phyloP scores from a whole-genome alignment of 23 tunicate species.

The Trididemnum miniatum region DNA sequence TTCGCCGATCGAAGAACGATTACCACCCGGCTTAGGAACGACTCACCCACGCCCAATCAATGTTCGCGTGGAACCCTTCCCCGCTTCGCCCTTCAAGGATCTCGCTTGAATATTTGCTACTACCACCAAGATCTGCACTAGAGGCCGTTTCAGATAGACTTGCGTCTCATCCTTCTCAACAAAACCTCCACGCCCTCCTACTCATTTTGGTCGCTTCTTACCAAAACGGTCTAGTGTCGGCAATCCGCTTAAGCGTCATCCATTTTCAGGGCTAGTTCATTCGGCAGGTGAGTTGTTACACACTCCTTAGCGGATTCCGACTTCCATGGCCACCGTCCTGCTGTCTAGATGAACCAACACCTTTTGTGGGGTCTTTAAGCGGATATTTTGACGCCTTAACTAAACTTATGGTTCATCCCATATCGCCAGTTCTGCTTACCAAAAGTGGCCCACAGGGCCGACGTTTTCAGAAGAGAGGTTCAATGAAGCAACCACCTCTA shows the following conservation, averaged over 20 bases:
- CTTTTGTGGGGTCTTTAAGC: constrained; percentile 45
- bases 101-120: constrained; percentile 54
- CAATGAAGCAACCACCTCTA: not conserved
- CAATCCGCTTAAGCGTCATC: constrained; percentile 66
- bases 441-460: constrained; percentile 15
- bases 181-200: constrained; percentile 52
- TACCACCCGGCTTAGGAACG: constrained; percentile 13
- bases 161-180: not conserved
- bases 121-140: constrained; percentile 57
- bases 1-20: not conserved
- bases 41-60: constrained; percentile 36
- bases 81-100: constrained; percentile 61
- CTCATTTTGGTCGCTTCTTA: constrained; percentile 33
- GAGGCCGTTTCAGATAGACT: constrained; percentile 34
- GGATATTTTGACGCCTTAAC: constrained; percentile 44
- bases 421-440: constrained; percentile 16
- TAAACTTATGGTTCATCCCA: constrained; percentile 45
- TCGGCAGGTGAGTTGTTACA: constrained; percentile 80
- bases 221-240: constrained; percentile 50
- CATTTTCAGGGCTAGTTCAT: constrained; percentile 75
- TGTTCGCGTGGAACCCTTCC: constrained; percentile 62
- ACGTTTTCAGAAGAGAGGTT: not conserved
- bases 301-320: too few relatives aligned
- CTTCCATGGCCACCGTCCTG: constrained; percentile 89
- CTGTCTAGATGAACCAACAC: constrained; percentile 65